Percentiles rank a stretch among this genome's conserved stretches.
Conservation (phyloP, 2,888 invertebrate genomes). For the Chloromyia formosa region DNA sequence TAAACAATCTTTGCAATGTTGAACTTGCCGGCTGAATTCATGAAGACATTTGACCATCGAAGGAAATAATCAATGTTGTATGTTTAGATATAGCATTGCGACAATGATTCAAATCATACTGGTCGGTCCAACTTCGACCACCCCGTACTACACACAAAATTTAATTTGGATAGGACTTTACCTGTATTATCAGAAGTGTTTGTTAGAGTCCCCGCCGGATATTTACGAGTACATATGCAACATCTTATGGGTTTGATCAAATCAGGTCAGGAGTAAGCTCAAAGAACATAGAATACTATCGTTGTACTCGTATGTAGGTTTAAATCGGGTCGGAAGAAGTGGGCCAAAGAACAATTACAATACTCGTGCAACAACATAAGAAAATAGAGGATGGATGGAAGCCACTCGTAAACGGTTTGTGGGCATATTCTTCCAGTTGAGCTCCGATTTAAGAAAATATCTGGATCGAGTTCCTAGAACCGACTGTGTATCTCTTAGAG, state of each 20-base stretch:
- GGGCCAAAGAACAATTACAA: neutral
- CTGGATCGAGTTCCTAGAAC: too few species aligned
- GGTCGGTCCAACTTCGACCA: too few species aligned
- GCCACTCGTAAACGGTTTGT: neutral
- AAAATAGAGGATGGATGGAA: neutral
- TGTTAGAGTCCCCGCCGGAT: constrained; percentile 2
- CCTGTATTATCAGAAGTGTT: too few species aligned
- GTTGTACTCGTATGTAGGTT: neutral
- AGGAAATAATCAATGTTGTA: too few species aligned
- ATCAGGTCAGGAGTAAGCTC: constrained; percentile 6
- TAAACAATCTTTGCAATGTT: neutral
- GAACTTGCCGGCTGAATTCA: neutral
- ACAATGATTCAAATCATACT: too few species aligned
- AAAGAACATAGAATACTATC: neutral
- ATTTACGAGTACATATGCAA: neutral
- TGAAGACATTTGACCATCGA: too few species aligned
- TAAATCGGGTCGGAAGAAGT: constrained; percentile 24
- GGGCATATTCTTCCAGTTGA: neutral
- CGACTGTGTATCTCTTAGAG: too few species aligned
- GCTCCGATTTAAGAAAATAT: too few species aligned
- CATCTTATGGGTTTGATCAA: neutral
- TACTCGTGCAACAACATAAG: neutral
- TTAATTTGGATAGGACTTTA: too few species aligned
- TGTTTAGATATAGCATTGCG: too few species aligned
- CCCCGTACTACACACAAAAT: too few species aligned